These are phyloP conservation scores for Bolborhynchus lineola DNA, from an alignment of 2,113 vertebrate species.

Conservation along the genomic window DNA sequence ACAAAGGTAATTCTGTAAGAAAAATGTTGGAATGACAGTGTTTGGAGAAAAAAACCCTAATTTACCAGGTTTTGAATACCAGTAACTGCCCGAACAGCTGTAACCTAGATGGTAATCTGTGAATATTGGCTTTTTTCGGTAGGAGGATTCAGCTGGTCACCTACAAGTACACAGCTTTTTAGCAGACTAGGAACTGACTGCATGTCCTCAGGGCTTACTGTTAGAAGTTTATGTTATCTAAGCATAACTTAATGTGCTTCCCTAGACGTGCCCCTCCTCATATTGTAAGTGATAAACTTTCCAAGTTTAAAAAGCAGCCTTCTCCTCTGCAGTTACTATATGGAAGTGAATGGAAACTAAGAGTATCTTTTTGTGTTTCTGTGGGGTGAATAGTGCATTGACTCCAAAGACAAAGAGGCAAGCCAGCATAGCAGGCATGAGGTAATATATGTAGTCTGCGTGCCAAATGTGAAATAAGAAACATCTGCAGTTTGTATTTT, in stretches of 20 bases:
- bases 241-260: neutral
- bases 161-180: neutral
- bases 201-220: neutral
- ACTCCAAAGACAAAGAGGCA: conserved; percentile 41
- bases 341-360: neutral
- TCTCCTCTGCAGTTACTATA: neutral
- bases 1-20: neutral
- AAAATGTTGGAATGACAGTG: neutral
- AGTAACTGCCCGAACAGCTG: neutral
- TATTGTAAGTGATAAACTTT: neutral
- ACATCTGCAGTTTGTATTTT: conserved; percentile 64
- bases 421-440: conserved; percentile 62
- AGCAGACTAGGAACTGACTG: neutral
- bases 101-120: neutral
- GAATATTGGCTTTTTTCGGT: neutral
- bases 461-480: conserved; percentile 64
- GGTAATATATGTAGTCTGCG: conserved; percentile 44
- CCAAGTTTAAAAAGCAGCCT: neutral
- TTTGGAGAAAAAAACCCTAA: neutral
- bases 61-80: neutral
- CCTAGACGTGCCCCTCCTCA: neutral
- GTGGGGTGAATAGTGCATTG: conserved; percentile 53
- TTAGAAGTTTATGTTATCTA: neutral
- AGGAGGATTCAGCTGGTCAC: neutral
- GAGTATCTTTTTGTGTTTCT: neutral